Evolutionary conservation across 2,888 invertebrate species (phyloP), one percentile per base, ranked within the genome.

Genomic region (Sinodicranocentrus sp.): DNA sequence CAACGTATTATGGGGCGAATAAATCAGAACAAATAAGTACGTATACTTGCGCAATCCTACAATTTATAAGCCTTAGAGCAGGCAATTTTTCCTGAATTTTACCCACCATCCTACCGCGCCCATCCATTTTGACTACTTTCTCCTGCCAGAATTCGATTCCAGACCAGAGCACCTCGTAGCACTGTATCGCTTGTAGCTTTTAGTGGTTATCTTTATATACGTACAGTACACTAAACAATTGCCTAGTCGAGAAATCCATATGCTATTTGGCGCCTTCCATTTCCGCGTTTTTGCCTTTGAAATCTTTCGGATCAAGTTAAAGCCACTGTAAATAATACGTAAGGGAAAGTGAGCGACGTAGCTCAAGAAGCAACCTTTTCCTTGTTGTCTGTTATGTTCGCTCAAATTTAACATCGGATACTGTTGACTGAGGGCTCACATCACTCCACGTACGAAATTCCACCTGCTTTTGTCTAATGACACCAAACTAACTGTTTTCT

Each of bases 231-330:
- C n/a, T n/a, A n/a, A n/a, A n/a, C n/a, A n/a, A n/a, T n/a, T n/a
- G n/a, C n/a, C n/a, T n/a, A 13, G 39, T 39, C 13, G 39, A 39
- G 39, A 39, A 39, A 39, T 39, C 39, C 13, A 39, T 39, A 13
- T 5, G 39, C 39, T 39, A n/a, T n/a, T n/a, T n/a, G n/a, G n/a
- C n/a, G n/a, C n/a, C n/a, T n/a, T n/a, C n/a, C n/a, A n/a, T n/a
- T n/a, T n/a, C n/a, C n/a, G n/a, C n/a, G n/a, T 48, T 28, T 72
- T 59, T 59, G 61, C 72, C 72, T 23, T 43, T n/a, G 26, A 73
- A 61, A 61, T 73, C 72, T 73, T 73, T 17, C 72, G 72, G 72
- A 73, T 73, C 72, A 73, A 73, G 43, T 61, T 44, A 73, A 73
- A 61, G 33, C 43, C 44, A 61, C 43, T 33, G 33, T 33, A 63